A percentile compares a stretch with the other conserved stretches of the same genome.
Conservation (phyloP, 2,113 vertebrate genomes). For the Polyodon spathula region DNA sequence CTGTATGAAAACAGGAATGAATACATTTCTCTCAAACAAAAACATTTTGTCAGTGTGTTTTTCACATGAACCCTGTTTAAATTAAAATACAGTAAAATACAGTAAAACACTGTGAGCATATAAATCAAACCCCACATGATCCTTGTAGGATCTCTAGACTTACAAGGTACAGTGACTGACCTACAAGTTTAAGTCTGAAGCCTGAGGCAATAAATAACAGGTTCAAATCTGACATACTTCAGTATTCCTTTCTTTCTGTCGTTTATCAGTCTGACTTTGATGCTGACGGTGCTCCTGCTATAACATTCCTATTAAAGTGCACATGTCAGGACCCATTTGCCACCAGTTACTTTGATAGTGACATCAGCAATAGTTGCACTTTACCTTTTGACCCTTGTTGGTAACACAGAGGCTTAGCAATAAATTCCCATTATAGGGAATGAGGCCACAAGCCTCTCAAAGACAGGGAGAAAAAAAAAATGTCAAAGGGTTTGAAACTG, state of each 20-base stretch:
- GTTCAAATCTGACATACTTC: not conserved
- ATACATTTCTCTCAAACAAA: no score
- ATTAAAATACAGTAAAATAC: no score
- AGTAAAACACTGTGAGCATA: no score
- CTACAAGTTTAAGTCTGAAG: no score
- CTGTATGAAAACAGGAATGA: no score
- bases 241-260: conserved; percentile 17
- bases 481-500: conserved; percentile 55
- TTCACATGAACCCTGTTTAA: no score
- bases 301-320: conserved; percentile 50
- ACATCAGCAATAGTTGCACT: conserved; percentile 48
- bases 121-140: no score
- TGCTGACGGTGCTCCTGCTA: conserved; percentile 44
- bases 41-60: no score
- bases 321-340: conserved; percentile 66
- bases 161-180: no score
- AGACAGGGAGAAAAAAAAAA: conserved; percentile 53
- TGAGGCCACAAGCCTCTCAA: conserved; percentile 40
- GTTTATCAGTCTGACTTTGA: conserved; percentile 37
- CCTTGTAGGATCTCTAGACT: no score
- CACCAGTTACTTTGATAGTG: conserved; percentile 64
- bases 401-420: conserved; percentile 52
- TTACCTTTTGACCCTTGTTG: conserved; percentile 46
- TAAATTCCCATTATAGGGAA: conserved; percentile 61
- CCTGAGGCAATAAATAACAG: not conserved